Conservation (phyloP, 2,797 vertebrate species). For the Gymnocypris eckloni region DNA sequence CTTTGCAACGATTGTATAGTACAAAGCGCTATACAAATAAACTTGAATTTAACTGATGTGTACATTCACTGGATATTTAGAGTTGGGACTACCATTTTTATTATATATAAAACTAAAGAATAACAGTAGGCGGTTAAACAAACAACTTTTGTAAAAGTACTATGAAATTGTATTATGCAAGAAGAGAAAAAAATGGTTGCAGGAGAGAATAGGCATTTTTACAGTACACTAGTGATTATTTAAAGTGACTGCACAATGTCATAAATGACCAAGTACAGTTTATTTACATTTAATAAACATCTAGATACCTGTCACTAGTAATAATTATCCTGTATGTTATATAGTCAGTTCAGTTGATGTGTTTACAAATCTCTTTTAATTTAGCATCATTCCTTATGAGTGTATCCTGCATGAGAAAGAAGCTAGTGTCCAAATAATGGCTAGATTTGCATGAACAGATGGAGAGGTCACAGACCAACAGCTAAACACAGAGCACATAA, state of each 20-base stretch:
- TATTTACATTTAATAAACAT: background rate
- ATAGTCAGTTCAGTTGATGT: background rate
- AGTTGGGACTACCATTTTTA: background rate
- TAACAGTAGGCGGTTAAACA: background rate
- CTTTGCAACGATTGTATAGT: no score
- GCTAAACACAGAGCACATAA: conserved; percentile 87
- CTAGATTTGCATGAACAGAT: conserved; percentile 86
- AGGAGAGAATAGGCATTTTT: background rate
- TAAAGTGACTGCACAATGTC: no score
- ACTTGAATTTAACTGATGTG: background rate
- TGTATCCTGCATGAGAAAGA: conserved; percentile 41
- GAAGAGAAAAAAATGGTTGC: background rate
- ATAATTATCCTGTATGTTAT: background rate
- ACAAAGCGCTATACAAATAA: no score
- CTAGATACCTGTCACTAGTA: background rate
- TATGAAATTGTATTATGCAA: background rate
- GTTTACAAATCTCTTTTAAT: conserved; percentile 15
- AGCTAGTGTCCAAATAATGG: conserved; percentile 57
- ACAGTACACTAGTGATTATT: background rate
- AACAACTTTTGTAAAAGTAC: background rate
- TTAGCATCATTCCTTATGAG: background rate
- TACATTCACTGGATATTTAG: background rate
- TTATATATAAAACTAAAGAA: background rate
- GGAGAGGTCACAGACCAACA: conserved; percentile 91
- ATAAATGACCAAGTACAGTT: background rate